Evolutionary conservation across 2,888 invertebrate genomes (phyloP), one percentile per base, ranked within the genome.

Genomic region (Onthophagus sagittarius): DNA sequence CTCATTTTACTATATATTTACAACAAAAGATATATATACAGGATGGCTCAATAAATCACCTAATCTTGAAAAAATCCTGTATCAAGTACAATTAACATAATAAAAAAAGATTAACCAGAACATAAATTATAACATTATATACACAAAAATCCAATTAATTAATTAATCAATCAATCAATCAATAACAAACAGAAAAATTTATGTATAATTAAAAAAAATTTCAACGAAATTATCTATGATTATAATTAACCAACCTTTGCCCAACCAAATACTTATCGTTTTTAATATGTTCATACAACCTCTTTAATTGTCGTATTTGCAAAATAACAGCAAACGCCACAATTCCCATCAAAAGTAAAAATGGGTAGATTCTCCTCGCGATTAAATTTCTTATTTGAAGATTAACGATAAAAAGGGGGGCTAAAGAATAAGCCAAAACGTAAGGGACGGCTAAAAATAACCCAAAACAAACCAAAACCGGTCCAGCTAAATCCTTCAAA

Each of bases 211-310:
- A 23, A 23, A 23, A 23, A 23, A 23, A 3, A 2, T 23, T 23
- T 23, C 23, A 23, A 23, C 23, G 32, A 63, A 69, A 90, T 79
- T 91, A 88, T 78, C 93, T 88, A 83, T 94, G 94, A 84, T 99
- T 97, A 87, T 99, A 99, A 88, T 99, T 99, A 32, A 99, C 98
- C 78, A 99, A 89, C 78, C 98, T 89, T 81, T 97, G 95, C 0
- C 99, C 99, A 11, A 99, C 98, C 70, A 99, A 89, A 87, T 99
- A 98, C 87, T 98, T 99, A 87, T 99, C 99, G 86, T 99, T 99
- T 87, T 98, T 98, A 82, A 99, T 99, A 86, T 98, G 98, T 84
- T 98, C 96, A 85, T 98, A 98, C 14, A 99, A 87, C 81, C 96
- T 94, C 81, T 92, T 92, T 87, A 99, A 96, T 84, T 99, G 98